Conservation (phyloP, 2,888 invertebrate species). For the Electrophaes corylata region DNA sequence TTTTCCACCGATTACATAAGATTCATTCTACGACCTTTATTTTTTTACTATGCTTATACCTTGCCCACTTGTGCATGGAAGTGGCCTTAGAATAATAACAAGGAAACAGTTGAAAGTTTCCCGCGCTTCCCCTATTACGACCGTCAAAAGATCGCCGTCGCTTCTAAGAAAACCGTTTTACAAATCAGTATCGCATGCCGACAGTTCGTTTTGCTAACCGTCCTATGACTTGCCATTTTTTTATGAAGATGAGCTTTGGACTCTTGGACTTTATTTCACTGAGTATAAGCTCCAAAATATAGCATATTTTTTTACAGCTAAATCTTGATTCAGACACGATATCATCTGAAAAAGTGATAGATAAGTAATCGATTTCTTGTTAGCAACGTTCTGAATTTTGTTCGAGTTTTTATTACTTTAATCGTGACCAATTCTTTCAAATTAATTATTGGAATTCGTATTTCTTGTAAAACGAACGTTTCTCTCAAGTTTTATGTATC, state of each 20-base stretch:
- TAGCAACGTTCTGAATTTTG: constrained; percentile 49
- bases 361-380: constrained; percentile 62
- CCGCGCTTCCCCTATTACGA: background rate
- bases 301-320: constrained; percentile 20
- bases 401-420: constrained; percentile 27
- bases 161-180: background rate
- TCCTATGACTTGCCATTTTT: constrained; percentile 69
- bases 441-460: constrained; percentile 30
- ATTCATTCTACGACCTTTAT: no score
- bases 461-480: background rate
- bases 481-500: background rate
- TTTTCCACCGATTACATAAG: no score
- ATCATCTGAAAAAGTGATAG: constrained; percentile 58
- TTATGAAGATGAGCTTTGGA: constrained; percentile 34
- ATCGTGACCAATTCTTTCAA: constrained; percentile 34
- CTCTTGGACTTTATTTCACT: constrained; percentile 24
- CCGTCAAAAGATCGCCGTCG: background rate
- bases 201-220: constrained; percentile 58
- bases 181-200: constrained; percentile 43
- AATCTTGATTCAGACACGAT: constrained; percentile 55
- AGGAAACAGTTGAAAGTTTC: background rate
- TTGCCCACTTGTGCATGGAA: background rate
- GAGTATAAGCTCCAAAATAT: constrained; percentile 26
- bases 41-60: no score
- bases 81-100: no score